These are phyloP conservation scores for Megalurothrips usitatus DNA, from an alignment of 2,888 invertebrate genomes.

Conservation along the genomic window DNA sequence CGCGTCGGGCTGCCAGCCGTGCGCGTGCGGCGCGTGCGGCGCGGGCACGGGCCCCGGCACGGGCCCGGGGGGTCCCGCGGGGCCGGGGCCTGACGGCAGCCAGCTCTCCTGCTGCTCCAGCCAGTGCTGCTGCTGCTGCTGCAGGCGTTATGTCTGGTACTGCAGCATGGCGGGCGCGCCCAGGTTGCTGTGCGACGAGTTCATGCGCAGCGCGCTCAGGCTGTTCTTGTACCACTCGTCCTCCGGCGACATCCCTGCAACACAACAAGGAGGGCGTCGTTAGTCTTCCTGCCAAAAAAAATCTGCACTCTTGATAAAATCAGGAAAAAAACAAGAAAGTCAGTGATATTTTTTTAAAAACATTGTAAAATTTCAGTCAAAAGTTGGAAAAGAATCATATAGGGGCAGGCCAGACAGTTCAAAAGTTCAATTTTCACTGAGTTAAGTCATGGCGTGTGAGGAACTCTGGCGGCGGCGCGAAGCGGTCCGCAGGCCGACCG, in stretches of 20 bases:
- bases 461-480: not conserved
- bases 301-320: too few species aligned
- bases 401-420: too few species aligned
- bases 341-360: too few species aligned
- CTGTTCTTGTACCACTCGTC: constrained; percentile 99
- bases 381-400: too few species aligned
- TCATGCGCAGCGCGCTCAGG: constrained; percentile 93
- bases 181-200: constrained; percentile 91
- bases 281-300: too few species aligned
- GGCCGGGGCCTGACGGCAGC: not conserved
- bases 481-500: not conserved
- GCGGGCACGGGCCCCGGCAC: not conserved
- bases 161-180: constrained; percentile 94
- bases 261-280: constrained; percentile 29
- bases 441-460: too few species aligned
- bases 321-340: too few species aligned
- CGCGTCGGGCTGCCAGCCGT: constrained; percentile 2
- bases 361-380: too few species aligned
- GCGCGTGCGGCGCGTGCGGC: not conserved
- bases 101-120: constrained; percentile 21
- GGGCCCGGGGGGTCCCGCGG: not conserved
- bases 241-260: constrained; percentile 82
- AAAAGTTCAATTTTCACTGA: too few species aligned
- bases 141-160: constrained; percentile 80
- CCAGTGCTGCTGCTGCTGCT: constrained; percentile 25